Percentiles rank a stretch among this genome's conserved stretches.
These are phyloP conservation scores for Agelastica alni DNA, from an alignment of 2,888 invertebrate species.

Conservation along the genomic window DNA sequence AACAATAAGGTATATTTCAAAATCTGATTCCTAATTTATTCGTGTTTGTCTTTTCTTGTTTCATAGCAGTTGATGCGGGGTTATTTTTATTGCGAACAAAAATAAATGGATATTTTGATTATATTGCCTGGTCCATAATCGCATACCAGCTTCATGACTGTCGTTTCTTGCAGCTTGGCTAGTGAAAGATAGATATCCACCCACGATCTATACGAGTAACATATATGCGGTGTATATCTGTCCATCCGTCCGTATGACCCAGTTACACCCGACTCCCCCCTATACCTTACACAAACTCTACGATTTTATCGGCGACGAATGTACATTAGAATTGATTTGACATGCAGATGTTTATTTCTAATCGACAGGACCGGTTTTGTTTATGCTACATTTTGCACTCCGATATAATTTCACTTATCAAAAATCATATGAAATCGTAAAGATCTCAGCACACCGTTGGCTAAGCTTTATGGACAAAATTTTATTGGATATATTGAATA, in stretches of 20 bases:
- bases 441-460: too few species aligned
- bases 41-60: too few species aligned
- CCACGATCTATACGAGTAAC: not conserved
- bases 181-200: constrained; percentile 1
- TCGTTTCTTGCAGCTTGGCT: not conserved
- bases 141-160: not conserved
- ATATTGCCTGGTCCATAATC: not conserved
- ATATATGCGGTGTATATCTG: not conserved
- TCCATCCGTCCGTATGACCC: constrained; percentile 9
- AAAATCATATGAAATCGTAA: too few species aligned
- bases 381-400: too few species aligned
- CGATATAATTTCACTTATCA: too few species aligned
- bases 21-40: too few species aligned
- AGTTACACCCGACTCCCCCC: not conserved
- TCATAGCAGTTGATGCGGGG: too few species aligned
- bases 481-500: too few species aligned
- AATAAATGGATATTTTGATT: too few species aligned
- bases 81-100: too few species aligned
- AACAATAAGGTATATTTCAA: too few species aligned
- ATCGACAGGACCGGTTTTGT: constrained; percentile 4
- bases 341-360: constrained; percentile 2
- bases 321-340: constrained; percentile 3
- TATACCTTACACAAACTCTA: not conserved
- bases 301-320: not conserved
- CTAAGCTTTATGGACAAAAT: too few species aligned